phyloP scores from a whole-genome alignment of 1,140 invertebrate genomes.

The Penaeus chinensis region DNA sequence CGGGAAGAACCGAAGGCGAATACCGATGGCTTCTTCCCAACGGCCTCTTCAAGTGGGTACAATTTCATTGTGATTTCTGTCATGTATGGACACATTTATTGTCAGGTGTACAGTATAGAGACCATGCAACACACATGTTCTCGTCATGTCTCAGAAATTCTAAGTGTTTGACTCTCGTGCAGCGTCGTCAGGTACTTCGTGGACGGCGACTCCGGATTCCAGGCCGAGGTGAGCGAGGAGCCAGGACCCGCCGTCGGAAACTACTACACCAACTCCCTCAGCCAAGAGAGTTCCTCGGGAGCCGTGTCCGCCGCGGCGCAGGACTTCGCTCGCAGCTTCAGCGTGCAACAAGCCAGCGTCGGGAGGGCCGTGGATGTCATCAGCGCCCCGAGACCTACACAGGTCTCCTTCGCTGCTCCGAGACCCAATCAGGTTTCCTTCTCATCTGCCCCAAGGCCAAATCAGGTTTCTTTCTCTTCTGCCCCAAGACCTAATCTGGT shows the following conservation, averaged over 20 bases:
- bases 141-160: too few relatives aligned
- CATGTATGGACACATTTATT: too few relatives aligned
- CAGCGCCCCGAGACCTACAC: background rate
- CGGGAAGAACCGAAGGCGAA: too few relatives aligned
- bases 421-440: background rate
- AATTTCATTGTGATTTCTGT: too few relatives aligned
- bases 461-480: too few relatives aligned
- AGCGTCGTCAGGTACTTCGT: constrained; percentile 21
- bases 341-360: background rate
- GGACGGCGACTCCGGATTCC: constrained; percentile 8
- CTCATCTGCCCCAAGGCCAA: too few relatives aligned
- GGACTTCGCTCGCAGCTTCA: background rate
- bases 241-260: background rate
- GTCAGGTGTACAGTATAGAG: background rate
- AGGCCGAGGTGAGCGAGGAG: constrained; percentile 10
- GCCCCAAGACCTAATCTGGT: too few relatives aligned
- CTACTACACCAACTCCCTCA: constrained; percentile 5
- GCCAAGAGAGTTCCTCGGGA: background rate
- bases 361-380: background rate
- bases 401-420: background rate
- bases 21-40: too few relatives aligned
- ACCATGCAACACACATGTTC: background rate
- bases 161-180: background rate
- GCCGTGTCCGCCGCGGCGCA: background rate
- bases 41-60: too few relatives aligned